Evolutionary conservation across 1,140 invertebrate genomes (phyloP).

Genomic region (Sycophaga agraensis): DNA sequence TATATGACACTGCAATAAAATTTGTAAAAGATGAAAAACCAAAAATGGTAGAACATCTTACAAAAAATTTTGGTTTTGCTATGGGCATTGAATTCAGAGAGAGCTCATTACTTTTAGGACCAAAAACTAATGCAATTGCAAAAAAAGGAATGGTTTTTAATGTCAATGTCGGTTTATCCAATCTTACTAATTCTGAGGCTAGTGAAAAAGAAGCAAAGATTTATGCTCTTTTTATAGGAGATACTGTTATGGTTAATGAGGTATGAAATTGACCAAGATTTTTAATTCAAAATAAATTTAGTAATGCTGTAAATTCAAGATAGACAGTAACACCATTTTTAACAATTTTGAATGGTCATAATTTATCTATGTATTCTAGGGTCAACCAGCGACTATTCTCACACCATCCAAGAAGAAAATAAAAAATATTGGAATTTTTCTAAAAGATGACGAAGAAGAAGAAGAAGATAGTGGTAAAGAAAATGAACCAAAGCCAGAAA

Average conservation of each 20-base stretch:
- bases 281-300: too few relatives aligned
- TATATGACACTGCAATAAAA: constrained; percentile 83
- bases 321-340: too few relatives aligned
- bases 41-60: constrained; percentile 85
- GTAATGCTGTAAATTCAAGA: too few relatives aligned
- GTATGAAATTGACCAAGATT: constrained; percentile 46
- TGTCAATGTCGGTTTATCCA: constrained; percentile 91
- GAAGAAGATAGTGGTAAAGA: constrained; percentile 74
- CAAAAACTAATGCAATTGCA: constrained; percentile 79
- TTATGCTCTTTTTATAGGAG: constrained; percentile 94
- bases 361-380: constrained; percentile 51
- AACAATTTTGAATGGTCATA: neutral
- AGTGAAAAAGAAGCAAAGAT: constrained; percentile 84
- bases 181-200: constrained; percentile 80
- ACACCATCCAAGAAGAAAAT: constrained; percentile 95
- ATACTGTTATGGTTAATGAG: constrained; percentile 94
- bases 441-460: constrained; percentile 91
- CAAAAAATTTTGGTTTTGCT: constrained; percentile 92
- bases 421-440: constrained; percentile 94
- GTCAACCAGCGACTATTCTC: constrained; percentile 78
- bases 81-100: constrained; percentile 99
- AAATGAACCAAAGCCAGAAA: constrained; percentile 64
- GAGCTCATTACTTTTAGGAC: constrained; percentile 85
- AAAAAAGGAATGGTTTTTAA: constrained; percentile 98
- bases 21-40: constrained; percentile 88